Base-by-base conservation (phyloP, 2,113 vertebrate species). In the Gnathonemus longibarbis region DNA sequence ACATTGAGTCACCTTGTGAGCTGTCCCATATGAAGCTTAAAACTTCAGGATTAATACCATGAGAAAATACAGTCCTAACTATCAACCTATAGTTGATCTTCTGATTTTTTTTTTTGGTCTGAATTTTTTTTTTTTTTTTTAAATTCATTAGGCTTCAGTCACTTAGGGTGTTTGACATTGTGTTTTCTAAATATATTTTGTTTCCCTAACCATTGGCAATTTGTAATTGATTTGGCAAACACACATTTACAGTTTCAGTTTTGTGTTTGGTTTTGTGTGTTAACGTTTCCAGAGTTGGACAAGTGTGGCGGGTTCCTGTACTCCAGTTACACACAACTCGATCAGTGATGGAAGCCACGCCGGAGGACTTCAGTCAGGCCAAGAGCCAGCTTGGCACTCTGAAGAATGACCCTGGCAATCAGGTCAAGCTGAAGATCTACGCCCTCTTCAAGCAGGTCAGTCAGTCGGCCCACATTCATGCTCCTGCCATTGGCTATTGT, bases 401-500 rank as follows among this genome's bases (percentile, higher is more conserved):
- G 94, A 97, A 96, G 91, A 94, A 95, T 0, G 98, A 99, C 83
- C 98, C 98, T 5, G 97, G 97, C 19, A 98, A 97, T 91, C 96
- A 97, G 89, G 93, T 94, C 6, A 99, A 99, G 70, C 94, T 99
- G 88, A 95, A 97, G 91, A 97, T 99, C 89, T 99, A 99, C 8
- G 98, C 95, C 7, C 94, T 99, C 15, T 99, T 98, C 93, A 99
- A 99, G 93, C 98, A 99, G 98, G 98, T 98, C 92, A 89, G 74
- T 2, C 9, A 45, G n/a, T 46, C 0, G 4, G 5, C 21, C n/a
- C 24, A 24, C 21, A 62, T 58, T 84, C 9, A 84, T 5, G 24
- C 45, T n/a, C 15, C 15, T 42, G 39, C 50, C 3, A 31, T 35
- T 90, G 24, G 56, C 24, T 50, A n/a, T 45, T 48, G 5, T 70